Conservation (phyloP, 2,888 invertebrate genomes). For the Cepaea hortensis region DNA sequence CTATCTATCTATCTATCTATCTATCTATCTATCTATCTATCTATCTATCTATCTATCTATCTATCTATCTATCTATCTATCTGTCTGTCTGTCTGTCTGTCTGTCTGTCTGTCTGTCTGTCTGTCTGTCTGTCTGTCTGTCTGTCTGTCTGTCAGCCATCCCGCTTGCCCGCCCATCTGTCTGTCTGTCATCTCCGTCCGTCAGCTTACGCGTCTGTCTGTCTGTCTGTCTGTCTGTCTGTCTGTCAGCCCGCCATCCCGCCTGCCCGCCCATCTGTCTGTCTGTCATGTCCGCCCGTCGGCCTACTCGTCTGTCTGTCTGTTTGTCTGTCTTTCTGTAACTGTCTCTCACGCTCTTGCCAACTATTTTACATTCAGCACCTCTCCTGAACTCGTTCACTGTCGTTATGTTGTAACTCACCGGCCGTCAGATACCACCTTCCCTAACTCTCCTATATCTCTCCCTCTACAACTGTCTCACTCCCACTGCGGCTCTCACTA, state of each 20-base stretch:
- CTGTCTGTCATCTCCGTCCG: too few relatives aligned
- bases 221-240: not conserved
- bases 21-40: not conserved
- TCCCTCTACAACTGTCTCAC: too few relatives aligned
- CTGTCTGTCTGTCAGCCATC: not conserved
- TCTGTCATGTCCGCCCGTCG: not conserved
- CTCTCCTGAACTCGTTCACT: too few relatives aligned
- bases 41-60: not conserved
- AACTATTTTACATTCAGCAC: too few relatives aligned
- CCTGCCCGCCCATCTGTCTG: too few relatives aligned
- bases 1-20: not conserved
- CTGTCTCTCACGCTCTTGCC: too few relatives aligned
- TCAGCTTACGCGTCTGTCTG: too few relatives aligned
- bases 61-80: not conserved
- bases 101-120: not conserved
- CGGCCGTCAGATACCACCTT: too few relatives aligned
- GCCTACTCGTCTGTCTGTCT: not conserved
- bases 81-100: not conserved
- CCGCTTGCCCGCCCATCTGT: not conserved
- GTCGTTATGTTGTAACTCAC: too few relatives aligned
- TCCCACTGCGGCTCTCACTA: too few relatives aligned
- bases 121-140: not conserved
- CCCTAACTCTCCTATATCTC: too few relatives aligned
- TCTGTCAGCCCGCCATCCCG: too few relatives aligned
- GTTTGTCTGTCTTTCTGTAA: not conserved